Evolutionary conservation across 2,113 vertebrate genomes (phyloP), one percentile per base, ranked within the genome.

Genomic region (Eidolon helvum): DNA sequence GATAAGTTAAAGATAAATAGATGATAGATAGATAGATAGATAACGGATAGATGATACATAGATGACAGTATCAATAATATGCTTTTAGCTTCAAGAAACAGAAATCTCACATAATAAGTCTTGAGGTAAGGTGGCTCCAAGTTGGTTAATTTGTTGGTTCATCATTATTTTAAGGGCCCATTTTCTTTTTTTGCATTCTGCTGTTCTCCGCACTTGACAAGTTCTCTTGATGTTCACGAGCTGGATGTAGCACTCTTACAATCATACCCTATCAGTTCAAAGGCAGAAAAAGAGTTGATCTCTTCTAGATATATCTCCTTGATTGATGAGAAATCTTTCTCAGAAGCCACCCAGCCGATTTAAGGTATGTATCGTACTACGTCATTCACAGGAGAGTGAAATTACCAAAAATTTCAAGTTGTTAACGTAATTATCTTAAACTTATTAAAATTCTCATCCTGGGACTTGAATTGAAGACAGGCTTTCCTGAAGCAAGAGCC

Each of bases 371-470:
- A 40, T 86, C 43, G 57, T 74, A 85, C 53, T 87, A 66, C 72
- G 8, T 40, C 74, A 63, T 50, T 88, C 91, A 69, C 40, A 30
- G 19, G 24, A 12, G 7, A 74, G 69, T 57, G 33, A 24, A 77
- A 87, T 72, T 68, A 43, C 12, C 59, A 57, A 72, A 57, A 45
- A 50, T 91, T 87, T 91, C 16, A 61, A 40, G 85, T 59, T 63
- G 57, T 74, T 90, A 87, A 82, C 30, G 71, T 19, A 48, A 72
- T 96, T 91, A 89, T 24, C 40, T 72, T 94, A 26, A 69, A 80
- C 24, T 87, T 68, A 35, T 30, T 90, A 90, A 72, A 48, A 94
- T n/a, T 78, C 21, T 94, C 53, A 75, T 93, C 33, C 50, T 79
- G 53, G 40, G 28, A 68, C 12, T 61, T 2, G 35, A 88, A 72